These are phyloP conservation scores for Torymus aiolomorphi DNA, from an alignment of 2,888 invertebrate genomes.

Conservation along the genomic window DNA sequence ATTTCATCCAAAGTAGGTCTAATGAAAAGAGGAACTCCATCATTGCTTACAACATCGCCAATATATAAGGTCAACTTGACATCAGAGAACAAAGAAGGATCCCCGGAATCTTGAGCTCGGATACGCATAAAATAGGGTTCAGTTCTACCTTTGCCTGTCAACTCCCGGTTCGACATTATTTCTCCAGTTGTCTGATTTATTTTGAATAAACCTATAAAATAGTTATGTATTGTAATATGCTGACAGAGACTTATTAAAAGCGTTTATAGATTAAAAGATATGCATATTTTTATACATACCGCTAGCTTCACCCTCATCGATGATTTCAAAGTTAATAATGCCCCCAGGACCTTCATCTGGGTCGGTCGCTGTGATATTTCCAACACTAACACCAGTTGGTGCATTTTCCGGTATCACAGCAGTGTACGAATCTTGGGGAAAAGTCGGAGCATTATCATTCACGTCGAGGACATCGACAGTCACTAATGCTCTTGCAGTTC, in stretches of 20 bases:
- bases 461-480: conserved; percentile 85
- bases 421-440: conserved; percentile 81
- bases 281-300: conserved; percentile 70
- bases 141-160: conserved; percentile 86
- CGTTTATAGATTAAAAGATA: not conserved
- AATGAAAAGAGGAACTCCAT: conserved; percentile 86
- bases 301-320: conserved; percentile 84
- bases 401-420: conserved; percentile 89
- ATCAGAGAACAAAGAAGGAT: conserved; percentile 79
- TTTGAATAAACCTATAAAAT: conserved; percentile 80
- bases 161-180: conserved; percentile 80
- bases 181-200: conserved; percentile 83
- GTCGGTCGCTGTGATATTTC: conserved; percentile 84
- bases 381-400: conserved; percentile 80
- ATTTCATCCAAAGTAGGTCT: conserved; percentile 83
- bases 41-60: conserved; percentile 88
- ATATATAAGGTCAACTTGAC: conserved; percentile 82
- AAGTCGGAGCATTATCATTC: conserved; percentile 86
- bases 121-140: conserved; percentile 84
- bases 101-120: conserved; percentile 84
- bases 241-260: too few relatives aligned
- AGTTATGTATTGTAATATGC: too few relatives aligned
- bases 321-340: conserved; percentile 83
- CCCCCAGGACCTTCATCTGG: conserved; percentile 86
- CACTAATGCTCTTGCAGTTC: conserved; percentile 81